Conservation (phyloP, 30 jellyfish, hydroid and myxozoan species). For the Turritopsis rubra region DNA sequence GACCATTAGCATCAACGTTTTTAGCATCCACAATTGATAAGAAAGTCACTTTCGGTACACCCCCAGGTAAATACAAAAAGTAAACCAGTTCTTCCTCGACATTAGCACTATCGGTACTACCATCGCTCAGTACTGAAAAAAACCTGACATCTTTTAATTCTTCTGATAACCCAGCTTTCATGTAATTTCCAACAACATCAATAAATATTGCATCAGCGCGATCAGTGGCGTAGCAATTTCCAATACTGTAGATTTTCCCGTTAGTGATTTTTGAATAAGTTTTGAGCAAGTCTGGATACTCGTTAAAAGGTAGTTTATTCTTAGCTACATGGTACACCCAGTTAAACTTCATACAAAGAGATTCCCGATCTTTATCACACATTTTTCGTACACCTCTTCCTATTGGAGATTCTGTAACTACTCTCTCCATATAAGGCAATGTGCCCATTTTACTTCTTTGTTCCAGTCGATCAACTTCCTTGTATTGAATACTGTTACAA, state of each 20-base stretch:
- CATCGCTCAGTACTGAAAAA: background rate
- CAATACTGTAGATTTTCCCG: background rate
- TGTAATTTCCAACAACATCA: background rate
- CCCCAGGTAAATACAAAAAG: background rate
- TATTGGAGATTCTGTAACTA: background rate
- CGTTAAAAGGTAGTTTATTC: background rate
- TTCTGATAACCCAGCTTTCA: background rate
- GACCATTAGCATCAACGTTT: background rate
- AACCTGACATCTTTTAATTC: background rate
- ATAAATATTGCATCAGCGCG: background rate
- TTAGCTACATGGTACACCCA: background rate
- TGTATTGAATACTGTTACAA: background rate
- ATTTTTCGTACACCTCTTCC: constrained; percentile 2
- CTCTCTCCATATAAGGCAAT: constrained; percentile 3
- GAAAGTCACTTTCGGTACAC: background rate
- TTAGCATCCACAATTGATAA: background rate
- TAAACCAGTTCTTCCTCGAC: background rate
- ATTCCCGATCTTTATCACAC: background rate
- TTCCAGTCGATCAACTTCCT: background rate
- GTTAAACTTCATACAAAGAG: background rate
- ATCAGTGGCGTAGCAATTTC: background rate
- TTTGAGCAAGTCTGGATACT: background rate
- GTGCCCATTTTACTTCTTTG: background rate
- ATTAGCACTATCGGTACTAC: background rate
- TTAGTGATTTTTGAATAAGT: background rate